Base-by-base conservation (phyloP, 2,888 invertebrate genomes). In the Tetragonula carbonaria region DNA sequence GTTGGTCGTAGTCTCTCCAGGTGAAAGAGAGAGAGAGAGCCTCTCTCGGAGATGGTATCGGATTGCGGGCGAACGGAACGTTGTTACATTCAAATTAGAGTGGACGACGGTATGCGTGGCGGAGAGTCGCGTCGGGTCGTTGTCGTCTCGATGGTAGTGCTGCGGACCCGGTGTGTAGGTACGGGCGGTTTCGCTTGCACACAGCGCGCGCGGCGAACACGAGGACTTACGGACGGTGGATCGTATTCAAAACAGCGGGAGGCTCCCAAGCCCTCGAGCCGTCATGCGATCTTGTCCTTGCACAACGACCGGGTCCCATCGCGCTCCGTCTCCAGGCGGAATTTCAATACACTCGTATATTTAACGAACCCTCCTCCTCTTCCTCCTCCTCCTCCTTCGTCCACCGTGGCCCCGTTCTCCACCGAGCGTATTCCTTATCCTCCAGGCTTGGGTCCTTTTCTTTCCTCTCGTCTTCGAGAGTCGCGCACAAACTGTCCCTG, bases 51-150 rank as follows among this genome's bases (percentile, higher is more conserved):
- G 94, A 94, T 94, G 91, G 91, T 94, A 94, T 94, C 94, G 92
- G 91, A 92, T 93, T 91, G 93, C 93, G 93, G 91, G 92, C 92
- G 91, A 94, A 94, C 93, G 93, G 92, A 94, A 94, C 94, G 94
- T 94, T 94, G 94, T 94, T 94, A 94, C 94, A 94, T 94, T 94
- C 94, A 94, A 94, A 94, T 94, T 94, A 94, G 94, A 94, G 94
- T 94, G 93, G 93, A 93, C 92, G 94, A 93, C 93, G 93, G 93
- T 93, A 92, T 92, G 93, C 93, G 92, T 92, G 91, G 90, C 91
- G 86, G 91, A 90, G 88, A 90, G 88, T 90, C 89, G 90, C 91
- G 90, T 91, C 87, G 90, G 91, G 88, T 91, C 91, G 91, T 92
- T 90, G 91, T 92, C 92, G 90, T 91, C 87, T 65, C 70, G 80